Percentiles rank a stretch among this genome's conserved stretches.
Conservation (phyloP, 2,113 vertebrate genomes). For the Alaudala cheleensis region DNA sequence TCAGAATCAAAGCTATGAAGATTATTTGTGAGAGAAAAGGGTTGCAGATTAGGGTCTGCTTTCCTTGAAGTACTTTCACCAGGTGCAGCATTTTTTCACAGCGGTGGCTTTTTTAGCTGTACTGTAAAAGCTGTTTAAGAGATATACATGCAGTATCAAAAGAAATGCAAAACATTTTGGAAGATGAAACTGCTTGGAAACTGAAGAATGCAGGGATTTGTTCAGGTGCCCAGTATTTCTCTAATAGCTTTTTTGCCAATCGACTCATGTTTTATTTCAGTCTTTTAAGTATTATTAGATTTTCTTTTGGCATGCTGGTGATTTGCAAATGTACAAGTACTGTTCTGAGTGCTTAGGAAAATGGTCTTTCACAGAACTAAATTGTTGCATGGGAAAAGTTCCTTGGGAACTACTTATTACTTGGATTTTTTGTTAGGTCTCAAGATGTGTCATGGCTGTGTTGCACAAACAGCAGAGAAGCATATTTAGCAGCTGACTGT, state of each 20-base stretch:
- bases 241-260: background rate
- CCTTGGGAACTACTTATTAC: background rate
- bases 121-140: conserved; percentile 2
- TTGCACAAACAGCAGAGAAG: background rate
- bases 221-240: background rate
- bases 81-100: background rate
- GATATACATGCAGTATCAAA: background rate
- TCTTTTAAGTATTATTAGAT: background rate
- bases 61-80: background rate
- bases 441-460: background rate
- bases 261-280: background rate
- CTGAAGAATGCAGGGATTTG: background rate
- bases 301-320: background rate
- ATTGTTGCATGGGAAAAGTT: background rate
- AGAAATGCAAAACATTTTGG: background rate
- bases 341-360: background rate
- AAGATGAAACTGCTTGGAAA: background rate
- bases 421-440: background rate
- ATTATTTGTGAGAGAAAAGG: background rate
- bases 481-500: background rate
- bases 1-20: conserved; percentile 1
- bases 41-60: background rate
- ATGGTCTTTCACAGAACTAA: background rate
- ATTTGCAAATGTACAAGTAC: background rate
- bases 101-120: background rate